Evolutionary conservation across 2,113 vertebrate genomes (phyloP), one percentile per base, ranked within the genome.

Genomic region (Sinocyclocheilus anshuiensis): DNA sequence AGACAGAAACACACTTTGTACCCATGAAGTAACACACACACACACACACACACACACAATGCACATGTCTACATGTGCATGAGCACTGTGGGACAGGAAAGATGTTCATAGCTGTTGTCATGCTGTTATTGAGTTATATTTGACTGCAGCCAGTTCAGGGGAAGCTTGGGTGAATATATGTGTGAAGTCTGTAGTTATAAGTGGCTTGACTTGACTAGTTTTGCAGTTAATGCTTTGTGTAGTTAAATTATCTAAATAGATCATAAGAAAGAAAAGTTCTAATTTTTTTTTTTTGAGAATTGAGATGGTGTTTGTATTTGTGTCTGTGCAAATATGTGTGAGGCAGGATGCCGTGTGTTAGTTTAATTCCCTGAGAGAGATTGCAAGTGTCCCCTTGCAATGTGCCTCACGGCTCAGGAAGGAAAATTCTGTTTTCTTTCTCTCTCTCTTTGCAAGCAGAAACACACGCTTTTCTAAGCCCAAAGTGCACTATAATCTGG

Each of bases 281-380:
- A 57, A 20, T 22, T 16, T 39, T 39, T 3, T 65, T 81, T 2
- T 39, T 33, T 16, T 26, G 20, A 67, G 9, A 65, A 65, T 4
- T 50, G 45, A 29, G 74, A 78, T 3, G 8, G 9, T 45, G 42
- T 45, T 9, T 45, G 8, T 45, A 18, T 24, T 59, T 24, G 53
- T 69, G 87, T 59, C 81, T 61, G 24, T 36, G 55, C 6, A 8
- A 42, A 42, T 76, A 75, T 63, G 89, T 80, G 39, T 76, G 86
- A 89, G 88, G 90, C 88, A 91, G 87, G 88, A 88, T 81, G 59
- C 83, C 26, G 69, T 63, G 83, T 88, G 90, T 93, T 91, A 92
- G 89, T 88, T 86, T 79, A 88, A 91, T 90, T 87, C 89, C 85
- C 86, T 26, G 83, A 90, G 90, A 88, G 82, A 76, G 57, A 83